Evolutionary conservation across 2,113 vertebrate genomes (phyloP).

Genomic region (Pomatostomus ruficeps): DNA sequence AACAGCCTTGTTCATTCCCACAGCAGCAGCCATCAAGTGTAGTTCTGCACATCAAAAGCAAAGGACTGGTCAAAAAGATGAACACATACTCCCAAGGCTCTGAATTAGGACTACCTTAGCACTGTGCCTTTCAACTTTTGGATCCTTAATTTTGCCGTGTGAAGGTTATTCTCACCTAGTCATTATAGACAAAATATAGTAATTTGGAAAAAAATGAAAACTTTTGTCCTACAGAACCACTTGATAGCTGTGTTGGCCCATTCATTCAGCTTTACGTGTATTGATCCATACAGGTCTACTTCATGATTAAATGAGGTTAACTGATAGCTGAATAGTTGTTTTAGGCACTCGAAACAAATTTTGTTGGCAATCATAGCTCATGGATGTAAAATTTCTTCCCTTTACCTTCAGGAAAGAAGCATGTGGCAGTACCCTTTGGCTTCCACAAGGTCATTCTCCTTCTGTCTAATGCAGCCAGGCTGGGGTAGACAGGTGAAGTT

Average conservation of each 20-base stretch:
- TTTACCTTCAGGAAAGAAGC: neutral
- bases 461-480: neutral
- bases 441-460: neutral
- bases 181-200: neutral
- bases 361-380: neutral
- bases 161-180: neutral
- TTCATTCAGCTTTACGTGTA: neutral
- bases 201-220: neutral
- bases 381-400: neutral
- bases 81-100: neutral
- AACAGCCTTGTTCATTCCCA: neutral
- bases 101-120: neutral
- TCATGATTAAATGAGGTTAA: neutral
- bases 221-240: neutral
- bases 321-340: neutral
- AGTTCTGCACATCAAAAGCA: neutral
- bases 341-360: neutral
- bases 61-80: neutral
- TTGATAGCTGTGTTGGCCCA: neutral
- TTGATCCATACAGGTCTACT: neutral
- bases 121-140: neutral
- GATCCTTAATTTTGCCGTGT: neutral
- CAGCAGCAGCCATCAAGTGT: neutral
- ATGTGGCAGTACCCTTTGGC: neutral
- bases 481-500: neutral